Conservation (phyloP, 2,888 invertebrate species). For the Cataglyphis albicans region DNA sequence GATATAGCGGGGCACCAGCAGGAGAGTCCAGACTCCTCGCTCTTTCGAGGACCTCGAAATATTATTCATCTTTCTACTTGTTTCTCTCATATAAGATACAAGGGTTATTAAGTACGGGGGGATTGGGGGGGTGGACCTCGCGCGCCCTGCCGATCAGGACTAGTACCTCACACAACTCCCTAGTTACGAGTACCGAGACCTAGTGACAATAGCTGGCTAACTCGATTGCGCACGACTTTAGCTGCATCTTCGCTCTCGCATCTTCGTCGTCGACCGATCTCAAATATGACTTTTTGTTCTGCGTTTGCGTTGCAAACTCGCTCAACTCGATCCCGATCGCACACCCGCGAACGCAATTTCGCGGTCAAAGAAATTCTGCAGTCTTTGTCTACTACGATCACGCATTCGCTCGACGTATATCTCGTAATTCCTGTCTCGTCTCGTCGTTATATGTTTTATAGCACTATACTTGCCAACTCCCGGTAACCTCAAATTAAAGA, state of each 20-base stretch:
- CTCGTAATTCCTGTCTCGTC: slow-evolving; percentile 32
- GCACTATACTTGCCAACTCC: slow-evolving; percentile 19
- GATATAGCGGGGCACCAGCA: slow-evolving; percentile 69
- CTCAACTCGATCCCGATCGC: slow-evolving; percentile 46
- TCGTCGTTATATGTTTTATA: slow-evolving; percentile 18
- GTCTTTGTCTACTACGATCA: neutral
- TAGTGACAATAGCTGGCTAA: slow-evolving; percentile 74
- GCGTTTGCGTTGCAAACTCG: slow-evolving; percentile 18
- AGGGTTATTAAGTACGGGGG: slow-evolving; percentile 84
- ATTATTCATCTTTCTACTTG: slow-evolving; percentile 27
- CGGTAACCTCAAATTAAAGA: slow-evolving; percentile 67
- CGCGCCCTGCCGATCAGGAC: slow-evolving; percentile 86
- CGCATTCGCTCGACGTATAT: neutral
- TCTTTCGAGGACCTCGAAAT: slow-evolving; percentile 24
- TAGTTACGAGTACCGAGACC: slow-evolving; percentile 86
- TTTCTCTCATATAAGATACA: slow-evolving; percentile 57
- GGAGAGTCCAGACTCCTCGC: slow-evolving; percentile 56
- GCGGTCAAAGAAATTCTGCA: neutral
- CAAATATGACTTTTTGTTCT: neutral
- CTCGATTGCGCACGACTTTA: slow-evolving; percentile 65
- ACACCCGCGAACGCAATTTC: slow-evolving; percentile 33
- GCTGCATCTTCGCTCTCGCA: slow-evolving; percentile 48
- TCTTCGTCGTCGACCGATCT: neutral
- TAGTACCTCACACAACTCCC: slow-evolving; percentile 86
- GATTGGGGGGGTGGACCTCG: slow-evolving; percentile 84